Evolutionary conservation across 2,888 invertebrate species (phyloP), one percentile per base, ranked within the genome.

Genomic region (Azorinus chamasolen): DNA sequence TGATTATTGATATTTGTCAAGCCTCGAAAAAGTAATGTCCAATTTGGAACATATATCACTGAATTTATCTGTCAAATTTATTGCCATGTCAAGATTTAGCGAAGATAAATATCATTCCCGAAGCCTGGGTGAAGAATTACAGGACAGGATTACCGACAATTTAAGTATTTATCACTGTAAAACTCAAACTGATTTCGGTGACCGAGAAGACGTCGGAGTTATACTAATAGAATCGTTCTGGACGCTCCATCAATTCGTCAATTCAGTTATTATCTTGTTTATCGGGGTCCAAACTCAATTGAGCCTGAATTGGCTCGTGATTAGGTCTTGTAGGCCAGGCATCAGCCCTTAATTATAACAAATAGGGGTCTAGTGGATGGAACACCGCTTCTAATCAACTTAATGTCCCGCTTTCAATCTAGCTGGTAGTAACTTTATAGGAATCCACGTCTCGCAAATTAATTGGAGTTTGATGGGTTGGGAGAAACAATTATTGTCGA

Each of bases 311-410:
- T 66, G 53, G 66, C 45, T 20, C 37, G 58, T 61, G 74, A 75
- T 71, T 79, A 68, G 66, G 32, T 41, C 39, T 37, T 25, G 48
- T 55, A 43, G 46, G 25, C 58, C 50, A 57, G 68, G 58, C 69
- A 62, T 55, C 63, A 46, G 64, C 59, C 58, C 79, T 74, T 79
- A 79, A 79, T 79, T 79, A 75, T 79, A 79, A 79, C 79, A 79
- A 79, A 79, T 79, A 71, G 74, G 62, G 74, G 79, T 50, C 66
- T 45, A 69, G 72, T 70, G 72, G 46, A 32, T 10, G 32, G 22
- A 32, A 37, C 53, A 66, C 46, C 71, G 72, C 32, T 64, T 55
- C 39, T 76, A 70, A 80, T 69, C 50, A 61, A 71, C 69, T 79
- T 75, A 59, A 68, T 62, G 75, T 63, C n/a, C 27, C 41, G 57